Evolutionary conservation across 1,140 invertebrate genomes (phyloP).

Genomic region (Drosophila rhopaloa): DNA sequence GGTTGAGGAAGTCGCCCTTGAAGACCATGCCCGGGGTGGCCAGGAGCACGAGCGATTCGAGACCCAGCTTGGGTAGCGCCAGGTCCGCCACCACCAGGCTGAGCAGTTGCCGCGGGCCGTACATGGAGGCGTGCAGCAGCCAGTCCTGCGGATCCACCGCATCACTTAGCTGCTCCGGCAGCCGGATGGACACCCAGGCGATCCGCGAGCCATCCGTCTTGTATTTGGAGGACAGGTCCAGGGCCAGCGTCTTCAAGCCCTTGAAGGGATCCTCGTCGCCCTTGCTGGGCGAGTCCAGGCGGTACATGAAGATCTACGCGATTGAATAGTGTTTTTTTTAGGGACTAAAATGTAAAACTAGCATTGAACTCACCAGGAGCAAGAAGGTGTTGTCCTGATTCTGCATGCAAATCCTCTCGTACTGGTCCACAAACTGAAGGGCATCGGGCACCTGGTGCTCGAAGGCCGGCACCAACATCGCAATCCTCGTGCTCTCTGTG

Average conservation of each 20-base stretch:
- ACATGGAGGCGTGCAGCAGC: constrained; percentile 74
- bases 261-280: constrained; percentile 88
- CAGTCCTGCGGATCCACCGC: constrained; percentile 50
- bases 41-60: constrained; percentile 89
- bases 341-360: not conserved
- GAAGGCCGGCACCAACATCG: constrained; percentile 88
- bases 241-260: constrained; percentile 87
- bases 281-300: constrained; percentile 87
- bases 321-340: not conserved
- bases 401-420: constrained; percentile 89
- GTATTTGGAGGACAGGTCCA: constrained; percentile 88
- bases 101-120: constrained; percentile 84
- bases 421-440: constrained; percentile 89
- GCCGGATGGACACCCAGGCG: constrained; percentile 89
- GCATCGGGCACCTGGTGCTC: constrained; percentile 80
- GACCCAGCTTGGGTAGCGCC: constrained; percentile 88
- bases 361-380: constrained; percentile 86
- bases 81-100: constrained; percentile 90
- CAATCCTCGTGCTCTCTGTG: constrained; percentile 93
- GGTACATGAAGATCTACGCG: constrained; percentile 87
- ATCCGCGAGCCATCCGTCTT: constrained; percentile 89
- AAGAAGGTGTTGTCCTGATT: constrained; percentile 91
- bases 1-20: constrained; percentile 92
- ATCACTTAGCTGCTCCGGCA: constrained; percentile 85
- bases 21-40: constrained; percentile 89